Evolutionary conservation across 2,113 vertebrate genomes (phyloP).

Genomic region (Vimba vimba): DNA sequence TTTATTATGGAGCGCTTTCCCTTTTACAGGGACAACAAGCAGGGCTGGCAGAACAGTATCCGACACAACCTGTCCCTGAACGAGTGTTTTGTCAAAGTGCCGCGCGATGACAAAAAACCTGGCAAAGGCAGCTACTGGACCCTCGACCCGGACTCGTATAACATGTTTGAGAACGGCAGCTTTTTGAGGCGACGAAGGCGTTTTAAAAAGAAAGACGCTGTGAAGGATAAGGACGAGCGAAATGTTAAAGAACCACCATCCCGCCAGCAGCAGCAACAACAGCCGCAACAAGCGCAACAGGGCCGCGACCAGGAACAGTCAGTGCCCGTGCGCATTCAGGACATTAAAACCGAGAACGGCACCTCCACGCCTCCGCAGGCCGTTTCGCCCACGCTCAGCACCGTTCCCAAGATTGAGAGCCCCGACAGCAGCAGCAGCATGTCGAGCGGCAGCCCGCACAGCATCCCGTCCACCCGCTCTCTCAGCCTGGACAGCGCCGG

Average conservation of each 20-base stretch:
- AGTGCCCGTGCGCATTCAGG: constrained; percentile 86
- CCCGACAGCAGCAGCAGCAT: constrained; percentile 91
- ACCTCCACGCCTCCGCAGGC: constrained; percentile 86
- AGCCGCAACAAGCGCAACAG: constrained; percentile 72
- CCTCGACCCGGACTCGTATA: constrained; percentile 92
- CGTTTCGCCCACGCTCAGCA: constrained; percentile 81
- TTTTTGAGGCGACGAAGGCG: constrained; percentile 86
- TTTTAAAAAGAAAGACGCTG: constrained; percentile 94
- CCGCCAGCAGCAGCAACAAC: constrained; percentile 53
- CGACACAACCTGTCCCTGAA: constrained; percentile 94
- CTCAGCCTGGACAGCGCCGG: constrained; percentile 84
- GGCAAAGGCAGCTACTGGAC: constrained; percentile 96
- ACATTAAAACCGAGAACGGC: constrained; percentile 96
- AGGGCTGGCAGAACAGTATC: constrained; percentile 94
- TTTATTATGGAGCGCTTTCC: constrained; percentile 96
- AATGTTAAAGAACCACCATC: constrained; percentile 81
- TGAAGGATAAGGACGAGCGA: constrained; percentile 91
- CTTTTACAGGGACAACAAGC: constrained; percentile 92
- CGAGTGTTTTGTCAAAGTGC: constrained; percentile 94
- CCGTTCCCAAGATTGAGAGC: constrained; percentile 92
- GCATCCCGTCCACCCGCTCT: constrained; percentile 81
- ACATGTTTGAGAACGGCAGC: constrained; percentile 95
- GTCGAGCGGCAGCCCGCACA: constrained; percentile 87
- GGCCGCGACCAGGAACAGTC: constrained; percentile 76
- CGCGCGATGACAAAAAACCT: constrained; percentile 91